phyloP scores from a whole-genome alignment of 2,888 invertebrate species.

The Dichetophora obliterata region DNA sequence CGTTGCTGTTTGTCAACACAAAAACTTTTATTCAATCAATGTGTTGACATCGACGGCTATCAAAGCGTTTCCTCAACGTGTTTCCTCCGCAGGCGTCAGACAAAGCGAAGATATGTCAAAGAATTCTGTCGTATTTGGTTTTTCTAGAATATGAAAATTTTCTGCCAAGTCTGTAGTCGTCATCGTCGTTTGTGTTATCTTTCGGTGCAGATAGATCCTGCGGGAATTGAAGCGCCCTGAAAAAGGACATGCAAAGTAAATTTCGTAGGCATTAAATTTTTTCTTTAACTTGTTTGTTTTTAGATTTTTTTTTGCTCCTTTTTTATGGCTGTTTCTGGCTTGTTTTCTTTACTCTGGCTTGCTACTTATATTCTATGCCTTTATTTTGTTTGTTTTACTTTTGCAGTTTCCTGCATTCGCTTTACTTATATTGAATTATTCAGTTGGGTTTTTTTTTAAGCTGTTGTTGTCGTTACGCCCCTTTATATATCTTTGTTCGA shows the following conservation, averaged over 20 bases:
- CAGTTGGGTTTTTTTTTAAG: background rate
- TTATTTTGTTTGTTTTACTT: conserved; percentile 23
- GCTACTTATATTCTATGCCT: background rate
- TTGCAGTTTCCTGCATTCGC: no score
- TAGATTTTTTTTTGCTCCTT: background rate
- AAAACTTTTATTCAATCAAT: conserved; percentile 27
- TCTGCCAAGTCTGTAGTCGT: background rate
- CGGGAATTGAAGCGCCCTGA: background rate
- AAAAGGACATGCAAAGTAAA: conserved; percentile 1
- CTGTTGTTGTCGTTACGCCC: background rate
- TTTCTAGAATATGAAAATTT: no score
- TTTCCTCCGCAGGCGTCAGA: background rate
- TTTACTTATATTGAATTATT: background rate
- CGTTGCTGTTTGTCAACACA: conserved; percentile 11
- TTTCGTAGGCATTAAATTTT: conserved; percentile 10
- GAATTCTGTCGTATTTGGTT: background rate
- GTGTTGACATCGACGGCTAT: conserved; percentile 17
- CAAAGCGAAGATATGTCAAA: background rate
- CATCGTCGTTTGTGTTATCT: background rate
- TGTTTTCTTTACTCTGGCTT: background rate
- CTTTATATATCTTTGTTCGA: no score
- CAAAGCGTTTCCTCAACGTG: conserved; percentile 5
- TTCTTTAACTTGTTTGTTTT: background rate
- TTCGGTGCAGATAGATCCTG: background rate
- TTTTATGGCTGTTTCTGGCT: conserved; percentile 5